phyloP scores from a whole-genome alignment of 2,888 invertebrate species.

The Meloe dianella region DNA sequence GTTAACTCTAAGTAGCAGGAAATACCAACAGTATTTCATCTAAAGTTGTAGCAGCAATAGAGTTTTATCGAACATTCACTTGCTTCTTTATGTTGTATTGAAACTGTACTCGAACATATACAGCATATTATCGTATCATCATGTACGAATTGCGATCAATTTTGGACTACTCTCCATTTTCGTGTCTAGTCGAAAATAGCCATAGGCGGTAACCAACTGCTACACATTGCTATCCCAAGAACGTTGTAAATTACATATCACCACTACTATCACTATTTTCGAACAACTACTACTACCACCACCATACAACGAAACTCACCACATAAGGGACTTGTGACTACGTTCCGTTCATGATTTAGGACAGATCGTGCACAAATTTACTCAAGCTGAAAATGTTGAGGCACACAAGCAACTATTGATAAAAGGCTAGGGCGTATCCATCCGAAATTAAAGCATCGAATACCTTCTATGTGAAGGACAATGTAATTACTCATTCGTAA shows the following conservation, averaged over 20 bases:
- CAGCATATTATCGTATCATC: constrained; percentile 22
- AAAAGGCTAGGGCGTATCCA: constrained; percentile 25
- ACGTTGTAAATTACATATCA: constrained; percentile 36
- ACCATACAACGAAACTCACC: not conserved
- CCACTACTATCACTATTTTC: constrained; percentile 14
- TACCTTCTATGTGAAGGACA: constrained; percentile 31
- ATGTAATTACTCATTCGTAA: constrained; percentile 33
- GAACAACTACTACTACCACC: not conserved
- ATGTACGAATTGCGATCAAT: not conserved
- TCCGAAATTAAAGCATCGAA: constrained; percentile 26
- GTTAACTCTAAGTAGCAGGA: too few relatives aligned
- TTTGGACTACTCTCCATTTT: not conserved
- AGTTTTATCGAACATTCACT: not conserved
- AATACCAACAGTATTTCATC: too few relatives aligned
- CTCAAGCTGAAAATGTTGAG: constrained; percentile 34
- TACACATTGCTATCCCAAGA: constrained; percentile 33
- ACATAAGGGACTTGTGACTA: constrained; percentile 16
- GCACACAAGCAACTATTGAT: constrained; percentile 27
- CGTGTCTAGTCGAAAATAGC: constrained; percentile 16
- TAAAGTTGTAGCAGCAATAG: not conserved
- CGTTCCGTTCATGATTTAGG: constrained; percentile 33
- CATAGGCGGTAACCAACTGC: constrained; percentile 11
- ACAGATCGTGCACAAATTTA: constrained; percentile 33
- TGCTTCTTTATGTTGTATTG: constrained; percentile 12
- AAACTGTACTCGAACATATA: constrained; percentile 22